Evolutionary conservation across 2,888 invertebrate species (phyloP).

Genomic region (Erebia ligea): DNA sequence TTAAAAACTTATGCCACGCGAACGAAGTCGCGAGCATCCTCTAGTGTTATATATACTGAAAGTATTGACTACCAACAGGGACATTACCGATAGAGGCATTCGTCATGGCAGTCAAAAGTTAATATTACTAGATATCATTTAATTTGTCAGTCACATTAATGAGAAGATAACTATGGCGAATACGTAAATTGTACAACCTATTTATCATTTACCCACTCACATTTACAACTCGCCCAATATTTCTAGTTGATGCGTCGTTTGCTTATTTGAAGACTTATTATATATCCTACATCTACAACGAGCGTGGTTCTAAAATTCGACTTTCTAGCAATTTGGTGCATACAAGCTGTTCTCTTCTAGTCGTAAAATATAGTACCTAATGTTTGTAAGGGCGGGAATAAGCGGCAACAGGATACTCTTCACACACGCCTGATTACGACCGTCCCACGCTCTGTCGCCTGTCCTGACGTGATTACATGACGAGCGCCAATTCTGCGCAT

Average conservation of each 20-base stretch:
- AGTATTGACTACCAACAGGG: too few relatives aligned
- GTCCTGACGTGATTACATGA: neutral
- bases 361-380: too few relatives aligned
- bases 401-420: neutral
- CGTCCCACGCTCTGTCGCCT: slow-evolving; percentile 2
- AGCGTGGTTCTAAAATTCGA: too few relatives aligned
- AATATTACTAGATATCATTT: neutral
- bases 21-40: too few relatives aligned
- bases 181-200: neutral
- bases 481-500: slow-evolving; percentile 4
- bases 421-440: slow-evolving; percentile 1
- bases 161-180: too few relatives aligned
- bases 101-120: neutral
- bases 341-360: too few relatives aligned
- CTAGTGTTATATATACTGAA: too few relatives aligned
- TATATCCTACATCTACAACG: neutral
- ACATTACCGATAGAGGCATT: too few relatives aligned
- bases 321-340: too few relatives aligned
- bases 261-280: neutral
- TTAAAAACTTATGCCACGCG: too few relatives aligned
- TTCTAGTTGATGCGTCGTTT: neutral
- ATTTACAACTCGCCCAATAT: slow-evolving; percentile 7
- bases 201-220: neutral
- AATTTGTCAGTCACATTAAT: slow-evolving; percentile 5
- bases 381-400: too few relatives aligned